phyloP scores from a whole-genome alignment of 2,888 invertebrate genomes.

The Himalopsyche tibetana region DNA sequence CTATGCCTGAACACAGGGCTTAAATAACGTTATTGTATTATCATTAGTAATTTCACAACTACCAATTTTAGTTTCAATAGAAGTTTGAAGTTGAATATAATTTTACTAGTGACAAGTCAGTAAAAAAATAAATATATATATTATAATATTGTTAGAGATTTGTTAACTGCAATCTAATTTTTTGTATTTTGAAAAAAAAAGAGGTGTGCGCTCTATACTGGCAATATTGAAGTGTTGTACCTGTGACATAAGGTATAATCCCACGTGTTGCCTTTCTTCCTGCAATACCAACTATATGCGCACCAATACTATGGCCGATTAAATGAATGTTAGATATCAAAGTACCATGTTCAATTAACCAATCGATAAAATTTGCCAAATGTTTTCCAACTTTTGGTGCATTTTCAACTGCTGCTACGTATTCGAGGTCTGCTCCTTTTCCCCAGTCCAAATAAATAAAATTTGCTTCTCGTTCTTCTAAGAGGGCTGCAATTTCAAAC shows the following conservation, averaged over 20 bases:
- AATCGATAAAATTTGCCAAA: slow-evolving; percentile 49
- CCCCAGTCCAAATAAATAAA: slow-evolving; percentile 53
- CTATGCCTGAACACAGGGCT: no score
- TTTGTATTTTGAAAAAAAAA: background rate
- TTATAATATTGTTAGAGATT: no score
- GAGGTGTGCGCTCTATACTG: background rate
- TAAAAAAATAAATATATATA: no score
- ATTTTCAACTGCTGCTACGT: background rate
- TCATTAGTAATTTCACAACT: no score
- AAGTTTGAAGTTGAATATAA: no score
- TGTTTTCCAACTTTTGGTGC: background rate
- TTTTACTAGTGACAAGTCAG: no score
- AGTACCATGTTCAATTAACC: slow-evolving; percentile 70
- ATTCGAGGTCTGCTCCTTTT: slow-evolving; percentile 9
- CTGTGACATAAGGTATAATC: slow-evolving; percentile 44
- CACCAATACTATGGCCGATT: slow-evolving; percentile 79
- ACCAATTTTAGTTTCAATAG: no score
- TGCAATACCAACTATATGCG: slow-evolving; percentile 77
- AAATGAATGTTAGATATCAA: slow-evolving; percentile 75
- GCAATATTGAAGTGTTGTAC: background rate
- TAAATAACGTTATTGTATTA: no score
- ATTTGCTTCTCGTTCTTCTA: slow-evolving; percentile 47
- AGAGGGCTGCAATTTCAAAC: slow-evolving; percentile 41
- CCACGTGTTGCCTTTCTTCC: slow-evolving; percentile 67
- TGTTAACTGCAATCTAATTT: no score